Evolutionary conservation across 2,888 invertebrate genomes (phyloP).

Genomic region (Xylota sylvarum): DNA sequence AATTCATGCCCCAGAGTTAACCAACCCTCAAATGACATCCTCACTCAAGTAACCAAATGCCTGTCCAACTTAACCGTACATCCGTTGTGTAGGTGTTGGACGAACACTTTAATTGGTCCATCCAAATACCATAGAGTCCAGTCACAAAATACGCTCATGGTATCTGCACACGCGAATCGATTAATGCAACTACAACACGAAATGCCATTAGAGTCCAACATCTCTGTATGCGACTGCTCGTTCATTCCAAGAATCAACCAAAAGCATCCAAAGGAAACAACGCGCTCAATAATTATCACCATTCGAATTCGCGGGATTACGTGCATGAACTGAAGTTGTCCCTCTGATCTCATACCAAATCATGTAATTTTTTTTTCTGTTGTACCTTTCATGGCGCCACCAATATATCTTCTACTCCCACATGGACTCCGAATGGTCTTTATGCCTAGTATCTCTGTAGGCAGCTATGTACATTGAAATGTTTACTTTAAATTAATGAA

Average conservation of each 20-base stretch:
- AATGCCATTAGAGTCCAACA: conserved; percentile 33
- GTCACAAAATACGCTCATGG: conserved; percentile 15
- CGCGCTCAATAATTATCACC: conserved; percentile 36
- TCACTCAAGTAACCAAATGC: background rate
- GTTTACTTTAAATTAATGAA: too few species aligned
- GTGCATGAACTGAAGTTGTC: background rate
- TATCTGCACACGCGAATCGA: conserved; percentile 52
- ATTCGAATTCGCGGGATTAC: conserved; percentile 1
- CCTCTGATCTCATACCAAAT: conserved; percentile 5
- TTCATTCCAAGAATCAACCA: conserved; percentile 28
- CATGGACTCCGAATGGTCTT: background rate
- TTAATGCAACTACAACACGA: conserved; percentile 55
- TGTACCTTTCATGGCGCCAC: conserved; percentile 44
- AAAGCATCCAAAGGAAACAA: conserved; percentile 10
- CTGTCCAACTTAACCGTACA: background rate
- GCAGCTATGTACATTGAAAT: background rate
- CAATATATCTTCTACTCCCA: conserved; percentile 41
- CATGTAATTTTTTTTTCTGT: conserved; percentile 44
- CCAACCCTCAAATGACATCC: too few species aligned
- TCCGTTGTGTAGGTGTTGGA: conserved; percentile 6
- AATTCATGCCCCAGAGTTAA: too few species aligned
- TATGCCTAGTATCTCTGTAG: background rate
- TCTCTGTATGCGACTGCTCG: background rate
- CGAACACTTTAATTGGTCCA: conserved; percentile 31
- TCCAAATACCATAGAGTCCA: conserved; percentile 21